Evolutionary conservation across 2,888 invertebrate species (phyloP), one percentile per base, ranked within the genome.

Genomic region (Agrotis exclamationis): DNA sequence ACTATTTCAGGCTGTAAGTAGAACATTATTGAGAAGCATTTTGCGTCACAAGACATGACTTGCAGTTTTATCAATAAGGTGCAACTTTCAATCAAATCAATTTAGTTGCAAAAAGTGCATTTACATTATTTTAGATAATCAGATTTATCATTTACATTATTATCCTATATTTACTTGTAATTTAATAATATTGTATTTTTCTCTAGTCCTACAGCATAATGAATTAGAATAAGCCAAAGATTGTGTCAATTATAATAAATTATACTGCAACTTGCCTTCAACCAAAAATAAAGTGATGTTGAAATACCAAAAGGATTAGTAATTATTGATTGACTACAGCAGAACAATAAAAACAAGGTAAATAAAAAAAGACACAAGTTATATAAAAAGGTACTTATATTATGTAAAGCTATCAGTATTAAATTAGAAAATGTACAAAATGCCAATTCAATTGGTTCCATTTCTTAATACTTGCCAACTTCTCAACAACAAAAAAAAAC

Each of bases 391-490:
- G 39, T 62, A n/a, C 54, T 78, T 75, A 71, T 75, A 75, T 45
- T 71, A 63, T 63, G 63, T 75, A 78, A 78, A 71, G 45, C 63
- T 63, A 56, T 24, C 44, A 50, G 14, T 64, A 47, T 53, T 74
- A 28, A 70, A 47, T 63, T 47, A 53, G 44, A 63, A 50, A 79
- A 79, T 73, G 6, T 73, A 73, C 74, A 65, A 64, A 64, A 73
- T 45, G n/a, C 57, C 74, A 73, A 73, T 57, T 64, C 13, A 48
- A 73, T 57, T 62, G 57, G 24, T 13, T 13, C 13, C 20, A 33
- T 39, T 47, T 47, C n/a, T 39, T 24, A 68, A 28, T 22, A 28
- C 20, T 53, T 53, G 7, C 14, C 48, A n/a, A 22, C 13, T 3
- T 2, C 11, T 18, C n/a, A 22, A 5, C 22, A 22, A 5, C 1